Evolutionary conservation across 2,797 vertebrate genomes (phyloP), one percentile per base, ranked within the genome.

Genomic region (Atherinosoma microstoma): DNA sequence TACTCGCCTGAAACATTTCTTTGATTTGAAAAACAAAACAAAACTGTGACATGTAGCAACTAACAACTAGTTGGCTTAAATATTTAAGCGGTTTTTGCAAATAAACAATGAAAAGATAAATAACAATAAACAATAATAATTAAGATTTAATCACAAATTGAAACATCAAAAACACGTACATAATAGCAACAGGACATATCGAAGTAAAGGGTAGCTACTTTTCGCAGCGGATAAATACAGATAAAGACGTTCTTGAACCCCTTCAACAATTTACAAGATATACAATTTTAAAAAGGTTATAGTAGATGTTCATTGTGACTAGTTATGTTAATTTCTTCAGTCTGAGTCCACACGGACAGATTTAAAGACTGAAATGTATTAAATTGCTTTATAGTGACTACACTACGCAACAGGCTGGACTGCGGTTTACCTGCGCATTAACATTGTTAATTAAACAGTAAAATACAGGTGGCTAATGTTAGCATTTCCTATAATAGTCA

Each of bases 401-500:
- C 8, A 22, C 24, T 5, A 16, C 10, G 3, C 2, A 35, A 2
- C 40, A 57, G 0, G 27, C 12, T 32, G 18, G 3, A 7, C 6
- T n/a, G 27, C 12, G 7, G 38, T 57, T 4, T 20, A 57, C 6
- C 9, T 35, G 34, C 12, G 12, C 42, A 51, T 22, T 40, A 1
- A 36, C 29, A 27, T 36, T 20, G 27, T 24, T 67, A 47, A 40
- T 6, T 51, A 16, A 56, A 24, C 16, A 35, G 0, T 9, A 8
- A 12, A 16, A n/a, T 9, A 24, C 80, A 40, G 6, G 30, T 34
- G 10, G 70, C 80, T 87, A 76, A 63, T n/a, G 73, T 74, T 82
- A 85, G 66, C 83, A 16, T 86, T 1, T 84, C 88, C 84, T 82
- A 70, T 53, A 8, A 56, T 24, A 65, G 67, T 89, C 76, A 88